phyloP scores from a whole-genome alignment of 2,797 vertebrate species.

The Salmo trutta region DNA sequence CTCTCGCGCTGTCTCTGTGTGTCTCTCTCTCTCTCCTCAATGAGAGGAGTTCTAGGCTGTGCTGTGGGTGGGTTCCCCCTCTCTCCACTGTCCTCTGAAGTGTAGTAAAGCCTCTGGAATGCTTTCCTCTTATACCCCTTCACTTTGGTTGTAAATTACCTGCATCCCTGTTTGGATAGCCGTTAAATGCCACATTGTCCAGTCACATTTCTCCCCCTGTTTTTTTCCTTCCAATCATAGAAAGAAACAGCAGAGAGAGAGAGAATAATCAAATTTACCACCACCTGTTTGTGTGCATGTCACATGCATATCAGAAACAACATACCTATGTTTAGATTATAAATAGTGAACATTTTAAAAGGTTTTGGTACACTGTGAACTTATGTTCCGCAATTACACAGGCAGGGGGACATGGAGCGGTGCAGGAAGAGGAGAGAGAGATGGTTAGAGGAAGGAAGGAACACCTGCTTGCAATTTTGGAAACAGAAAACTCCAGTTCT shows the following conservation, averaged over 20 bases:
- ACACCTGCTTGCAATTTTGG: constrained; percentile 82
- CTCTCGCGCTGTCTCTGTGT: not conserved
- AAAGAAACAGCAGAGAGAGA: constrained; percentile 2
- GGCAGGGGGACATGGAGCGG: constrained; percentile 36
- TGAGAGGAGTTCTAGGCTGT: not conserved
- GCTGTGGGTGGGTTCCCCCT: not conserved
- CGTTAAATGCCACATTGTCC: constrained; percentile 51
- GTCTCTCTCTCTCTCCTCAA: constrained; percentile 11
- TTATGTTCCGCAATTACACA: constrained; percentile 54
- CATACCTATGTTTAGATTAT: constrained; percentile 49
- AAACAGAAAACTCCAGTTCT: constrained; percentile 59
- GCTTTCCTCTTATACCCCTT: constrained; percentile 29
- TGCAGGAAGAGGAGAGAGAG: constrained; percentile 47
- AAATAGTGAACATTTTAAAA: constrained; percentile 49
- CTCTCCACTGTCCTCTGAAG: constrained; percentile 6
- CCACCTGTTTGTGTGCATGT: constrained; percentile 50
- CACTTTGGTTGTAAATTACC: constrained; percentile 59
- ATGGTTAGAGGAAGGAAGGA: constrained; percentile 29
- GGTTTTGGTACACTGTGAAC: constrained; percentile 51
- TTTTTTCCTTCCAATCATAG: constrained; percentile 31
- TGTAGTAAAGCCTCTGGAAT: constrained; percentile 56
- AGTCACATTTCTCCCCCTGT: constrained; percentile 30
- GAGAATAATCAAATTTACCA: constrained; percentile 60
- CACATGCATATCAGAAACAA: constrained; percentile 39
- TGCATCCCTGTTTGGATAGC: constrained; percentile 49